Evolutionary conservation across 2,888 invertebrate species (phyloP).

Genomic region (Nephrotoma guestfalica): DNA sequence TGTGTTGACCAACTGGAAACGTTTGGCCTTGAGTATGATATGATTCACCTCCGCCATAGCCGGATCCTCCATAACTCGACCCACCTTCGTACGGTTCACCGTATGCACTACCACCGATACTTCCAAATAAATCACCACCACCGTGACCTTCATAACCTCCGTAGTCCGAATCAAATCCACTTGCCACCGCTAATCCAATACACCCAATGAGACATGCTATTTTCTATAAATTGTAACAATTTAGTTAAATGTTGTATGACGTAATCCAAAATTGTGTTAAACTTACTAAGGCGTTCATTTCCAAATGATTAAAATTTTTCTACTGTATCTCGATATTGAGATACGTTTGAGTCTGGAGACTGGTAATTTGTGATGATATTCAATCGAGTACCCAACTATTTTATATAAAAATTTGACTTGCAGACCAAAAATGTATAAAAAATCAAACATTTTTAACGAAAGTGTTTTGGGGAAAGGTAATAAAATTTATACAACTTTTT

Average conservation of each 20-base stretch:
- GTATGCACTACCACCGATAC: background rate
- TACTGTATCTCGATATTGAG: background rate
- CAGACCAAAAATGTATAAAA: background rate
- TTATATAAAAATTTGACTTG: background rate
- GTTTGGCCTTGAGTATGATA: constrained; percentile 14
- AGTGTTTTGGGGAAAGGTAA: background rate
- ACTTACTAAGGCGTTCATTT: background rate
- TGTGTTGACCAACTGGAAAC: constrained; percentile 39
- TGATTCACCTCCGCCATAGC: background rate
- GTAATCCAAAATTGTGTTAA: background rate
- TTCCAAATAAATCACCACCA: background rate
- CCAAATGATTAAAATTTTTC: background rate
- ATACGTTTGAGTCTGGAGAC: background rate
- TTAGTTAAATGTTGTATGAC: background rate
- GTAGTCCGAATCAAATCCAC: background rate
- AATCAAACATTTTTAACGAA: background rate
- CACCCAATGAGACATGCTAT: background rate
- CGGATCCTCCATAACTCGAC: background rate
- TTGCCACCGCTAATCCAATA: background rate
- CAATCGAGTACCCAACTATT: background rate
- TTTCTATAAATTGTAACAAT: background rate
- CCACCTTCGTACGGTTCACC: background rate
- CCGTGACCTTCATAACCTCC: background rate
- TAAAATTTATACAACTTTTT: background rate
- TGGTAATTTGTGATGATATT: background rate